Evolutionary conservation across 1,140 invertebrate species (phyloP).

Genomic region (Paraescarpia echinospica): DNA sequence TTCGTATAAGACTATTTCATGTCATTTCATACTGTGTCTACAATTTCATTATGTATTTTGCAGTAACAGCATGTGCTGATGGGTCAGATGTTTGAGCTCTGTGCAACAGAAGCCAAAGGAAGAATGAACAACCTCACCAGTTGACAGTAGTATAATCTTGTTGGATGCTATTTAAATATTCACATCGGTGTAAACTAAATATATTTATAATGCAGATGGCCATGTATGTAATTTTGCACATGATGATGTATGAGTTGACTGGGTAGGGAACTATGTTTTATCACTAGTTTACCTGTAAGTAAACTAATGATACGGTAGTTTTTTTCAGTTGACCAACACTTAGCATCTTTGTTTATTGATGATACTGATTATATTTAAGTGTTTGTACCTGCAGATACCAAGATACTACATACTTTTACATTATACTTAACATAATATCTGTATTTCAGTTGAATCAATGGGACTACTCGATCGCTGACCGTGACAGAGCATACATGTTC

Average conservation of each 20-base stretch:
- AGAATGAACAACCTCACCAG: too few relatives aligned
- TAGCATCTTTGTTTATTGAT: too few relatives aligned
- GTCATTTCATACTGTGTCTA: too few relatives aligned
- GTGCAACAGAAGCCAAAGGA: background rate
- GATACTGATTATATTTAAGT: background rate
- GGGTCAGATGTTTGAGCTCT: conserved; percentile 7
- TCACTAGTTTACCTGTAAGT: background rate
- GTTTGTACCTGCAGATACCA: too few relatives aligned
- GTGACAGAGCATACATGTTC: conserved; percentile 9
- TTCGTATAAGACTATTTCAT: background rate
- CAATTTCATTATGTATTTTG: background rate
- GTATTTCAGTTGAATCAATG: conserved; percentile 14
- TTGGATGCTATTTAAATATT: background rate
- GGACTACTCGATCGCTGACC: background rate
- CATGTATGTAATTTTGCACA: background rate
- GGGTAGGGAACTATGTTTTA: too few relatives aligned
- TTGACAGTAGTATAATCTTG: conserved; percentile 3
- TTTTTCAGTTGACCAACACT: too few relatives aligned
- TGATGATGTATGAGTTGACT: background rate
- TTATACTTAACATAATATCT: background rate
- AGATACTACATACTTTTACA: conserved; percentile 7
- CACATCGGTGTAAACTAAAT: too few relatives aligned
- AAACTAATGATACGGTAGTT: too few relatives aligned
- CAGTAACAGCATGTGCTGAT: background rate
- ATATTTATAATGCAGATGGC: too few relatives aligned